These are phyloP conservation scores for Trichacis sp. DNA, from an alignment of 2,888 invertebrate species.

Conservation along the genomic window DNA sequence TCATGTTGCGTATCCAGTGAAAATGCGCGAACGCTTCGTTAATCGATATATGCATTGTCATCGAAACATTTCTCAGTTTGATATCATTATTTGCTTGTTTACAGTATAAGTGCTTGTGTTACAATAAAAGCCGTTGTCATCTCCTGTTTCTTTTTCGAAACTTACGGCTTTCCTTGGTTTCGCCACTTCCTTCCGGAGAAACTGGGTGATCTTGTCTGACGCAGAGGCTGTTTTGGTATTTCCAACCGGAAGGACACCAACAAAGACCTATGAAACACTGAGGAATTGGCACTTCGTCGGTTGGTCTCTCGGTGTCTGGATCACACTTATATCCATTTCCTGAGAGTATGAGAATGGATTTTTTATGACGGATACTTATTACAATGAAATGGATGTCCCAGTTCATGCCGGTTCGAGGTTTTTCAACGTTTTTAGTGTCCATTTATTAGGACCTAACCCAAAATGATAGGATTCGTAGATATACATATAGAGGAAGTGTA, in stretches of 20 bases:
- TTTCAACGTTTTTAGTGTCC: too few species aligned
- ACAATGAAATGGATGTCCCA: too few species aligned
- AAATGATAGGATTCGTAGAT: too few species aligned
- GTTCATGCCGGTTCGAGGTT: too few species aligned
- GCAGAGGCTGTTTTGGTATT: constrained; percentile 55
- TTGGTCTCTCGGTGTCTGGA: constrained; percentile 52
- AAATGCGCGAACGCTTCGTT: constrained; percentile 5
- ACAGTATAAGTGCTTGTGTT: background rate
- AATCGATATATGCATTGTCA: background rate
- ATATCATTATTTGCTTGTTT: too few species aligned
- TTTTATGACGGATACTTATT: too few species aligned
- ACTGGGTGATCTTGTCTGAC: constrained; percentile 45
- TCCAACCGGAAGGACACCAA: constrained; percentile 74
- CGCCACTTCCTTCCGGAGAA: constrained; percentile 31
- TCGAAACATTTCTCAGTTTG: too few species aligned
- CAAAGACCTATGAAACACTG: constrained; percentile 71
- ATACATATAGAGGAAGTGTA: too few species aligned
- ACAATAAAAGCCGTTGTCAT: background rate
- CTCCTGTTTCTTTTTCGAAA: background rate
- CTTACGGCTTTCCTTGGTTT: constrained; percentile 29
- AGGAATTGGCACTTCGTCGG: constrained; percentile 53
- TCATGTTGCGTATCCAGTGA: constrained; percentile 35
- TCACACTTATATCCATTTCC: constrained; percentile 71
- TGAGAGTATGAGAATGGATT: too few species aligned
- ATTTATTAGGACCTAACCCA: too few species aligned